Evolutionary conservation across 2,113 vertebrate genomes (phyloP).

Genomic region (Camelus bactrianus): DNA sequence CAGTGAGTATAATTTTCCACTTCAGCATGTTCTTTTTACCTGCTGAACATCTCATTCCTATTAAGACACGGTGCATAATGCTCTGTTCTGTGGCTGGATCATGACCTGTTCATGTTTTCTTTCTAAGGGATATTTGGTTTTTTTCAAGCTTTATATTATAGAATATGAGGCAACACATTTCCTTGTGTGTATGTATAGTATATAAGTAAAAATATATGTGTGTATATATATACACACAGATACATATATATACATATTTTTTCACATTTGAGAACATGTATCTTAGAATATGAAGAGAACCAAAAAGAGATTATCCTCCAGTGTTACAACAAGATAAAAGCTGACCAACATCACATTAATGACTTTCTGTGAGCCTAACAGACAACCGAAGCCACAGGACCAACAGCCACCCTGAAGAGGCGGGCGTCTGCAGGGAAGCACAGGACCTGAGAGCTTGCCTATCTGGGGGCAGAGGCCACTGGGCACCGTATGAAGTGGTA

Average conservation of each 20-base stretch:
- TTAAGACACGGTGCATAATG: neutral
- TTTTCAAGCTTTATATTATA: constrained; percentile 22
- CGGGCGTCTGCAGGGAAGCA: neutral
- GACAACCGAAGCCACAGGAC: neutral
- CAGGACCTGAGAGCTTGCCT: neutral
- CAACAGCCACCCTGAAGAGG: neutral
- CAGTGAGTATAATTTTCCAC: neutral
- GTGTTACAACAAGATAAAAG: neutral
- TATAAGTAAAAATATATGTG: no score
- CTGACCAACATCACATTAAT: neutral
- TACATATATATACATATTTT: neutral
- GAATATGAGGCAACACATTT: neutral
- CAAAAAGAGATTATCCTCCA: neutral
- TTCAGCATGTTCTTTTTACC: neutral
- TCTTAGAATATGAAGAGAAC: neutral
- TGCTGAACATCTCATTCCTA: neutral
- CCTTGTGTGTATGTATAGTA: neutral
- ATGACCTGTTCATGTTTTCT: neutral
- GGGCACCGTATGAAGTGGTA: neutral
- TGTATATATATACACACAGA: no score
- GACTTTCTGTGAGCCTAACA: neutral
- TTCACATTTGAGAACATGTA: neutral
- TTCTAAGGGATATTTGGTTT: neutral
- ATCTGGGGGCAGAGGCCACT: neutral
- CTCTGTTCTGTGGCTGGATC: neutral